A percentile compares a stretch with the other conserved stretches of the same genome.
Evolutionary conservation across 2,888 invertebrate species (phyloP).

Genomic region (Blastobasis lacticolella): DNA sequence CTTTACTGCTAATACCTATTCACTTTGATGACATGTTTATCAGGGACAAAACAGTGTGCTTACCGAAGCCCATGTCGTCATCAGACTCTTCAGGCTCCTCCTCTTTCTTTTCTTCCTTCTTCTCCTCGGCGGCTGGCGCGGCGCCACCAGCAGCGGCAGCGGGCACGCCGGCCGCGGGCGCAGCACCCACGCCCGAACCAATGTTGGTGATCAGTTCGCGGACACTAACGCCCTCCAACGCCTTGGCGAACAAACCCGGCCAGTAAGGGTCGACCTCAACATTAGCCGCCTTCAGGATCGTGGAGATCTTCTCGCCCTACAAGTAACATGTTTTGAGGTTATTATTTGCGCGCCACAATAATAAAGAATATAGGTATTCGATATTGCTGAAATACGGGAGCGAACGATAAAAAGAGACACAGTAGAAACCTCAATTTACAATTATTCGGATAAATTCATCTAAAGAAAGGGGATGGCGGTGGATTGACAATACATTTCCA

Average conservation of each 20-base stretch:
- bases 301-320: slow-evolving; percentile 96
- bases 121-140: slow-evolving; percentile 78
- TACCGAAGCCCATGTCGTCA: slow-evolving; percentile 96
- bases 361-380: background rate
- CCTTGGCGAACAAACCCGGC: slow-evolving; percentile 98
- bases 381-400: too few species aligned
- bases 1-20: too few species aligned
- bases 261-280: slow-evolving; percentile 99
- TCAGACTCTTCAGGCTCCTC: slow-evolving; percentile 88
- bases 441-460: slow-evolving; percentile 2
- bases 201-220: slow-evolving; percentile 95
- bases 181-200: slow-evolving; percentile 92
- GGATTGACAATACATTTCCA: slow-evolving; percentile 12
- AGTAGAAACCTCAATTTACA: too few species aligned
- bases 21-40: too few species aligned
- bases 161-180: slow-evolving; percentile 81
- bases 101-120: slow-evolving; percentile 86
- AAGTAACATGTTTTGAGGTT: slow-evolving; percentile 9
- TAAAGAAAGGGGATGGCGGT: slow-evolving; percentile 21
- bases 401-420: too few species aligned
- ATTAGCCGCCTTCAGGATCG: slow-evolving; percentile 96
- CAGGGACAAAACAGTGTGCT: slow-evolving; percentile 19
- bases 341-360: background rate
- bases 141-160: slow-evolving; percentile 79
- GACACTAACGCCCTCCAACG: slow-evolving; percentile 94